Conservation (phyloP, 2,888 invertebrate species). For the Notodonta ziczac region DNA sequence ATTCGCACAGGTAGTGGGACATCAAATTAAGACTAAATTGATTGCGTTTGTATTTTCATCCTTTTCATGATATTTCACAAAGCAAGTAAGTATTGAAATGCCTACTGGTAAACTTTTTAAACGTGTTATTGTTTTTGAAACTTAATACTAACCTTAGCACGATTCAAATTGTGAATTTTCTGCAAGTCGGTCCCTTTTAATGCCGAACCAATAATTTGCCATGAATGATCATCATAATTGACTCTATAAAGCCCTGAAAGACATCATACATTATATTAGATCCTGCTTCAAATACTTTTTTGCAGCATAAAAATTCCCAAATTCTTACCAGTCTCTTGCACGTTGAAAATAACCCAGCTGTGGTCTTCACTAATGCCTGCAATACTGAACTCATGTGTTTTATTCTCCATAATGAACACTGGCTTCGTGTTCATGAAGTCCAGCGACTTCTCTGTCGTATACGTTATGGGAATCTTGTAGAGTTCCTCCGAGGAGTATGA, state of each 20-base stretch:
- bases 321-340: slow-evolving; percentile 83
- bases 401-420: slow-evolving; percentile 61
- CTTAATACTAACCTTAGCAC: slow-evolving; percentile 86
- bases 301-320: not conserved
- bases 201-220: slow-evolving; percentile 76
- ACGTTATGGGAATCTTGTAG: slow-evolving; percentile 77
- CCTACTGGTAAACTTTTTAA: too few species aligned
- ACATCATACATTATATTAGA: not conserved
- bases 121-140: not conserved
- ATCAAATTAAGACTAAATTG: too few species aligned
- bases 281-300: too few species aligned
- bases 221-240: slow-evolving; percentile 85
- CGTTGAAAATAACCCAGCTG: slow-evolving; percentile 85
- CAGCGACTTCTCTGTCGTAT: slow-evolving; percentile 54
- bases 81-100: too few species aligned
- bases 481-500: slow-evolving; percentile 58
- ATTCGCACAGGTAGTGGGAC: too few species aligned
- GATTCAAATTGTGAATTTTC: slow-evolving; percentile 86
- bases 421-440: slow-evolving; percentile 67
- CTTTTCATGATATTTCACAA: too few species aligned
- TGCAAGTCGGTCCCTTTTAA: slow-evolving; percentile 68
- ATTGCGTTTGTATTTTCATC: too few species aligned
- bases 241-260: slow-evolving; percentile 87
- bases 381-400: slow-evolving; percentile 47
- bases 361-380: slow-evolving; percentile 51